Evolutionary conservation across 2,797 vertebrate species (phyloP).

Genomic region (Falco peregrinus): DNA sequence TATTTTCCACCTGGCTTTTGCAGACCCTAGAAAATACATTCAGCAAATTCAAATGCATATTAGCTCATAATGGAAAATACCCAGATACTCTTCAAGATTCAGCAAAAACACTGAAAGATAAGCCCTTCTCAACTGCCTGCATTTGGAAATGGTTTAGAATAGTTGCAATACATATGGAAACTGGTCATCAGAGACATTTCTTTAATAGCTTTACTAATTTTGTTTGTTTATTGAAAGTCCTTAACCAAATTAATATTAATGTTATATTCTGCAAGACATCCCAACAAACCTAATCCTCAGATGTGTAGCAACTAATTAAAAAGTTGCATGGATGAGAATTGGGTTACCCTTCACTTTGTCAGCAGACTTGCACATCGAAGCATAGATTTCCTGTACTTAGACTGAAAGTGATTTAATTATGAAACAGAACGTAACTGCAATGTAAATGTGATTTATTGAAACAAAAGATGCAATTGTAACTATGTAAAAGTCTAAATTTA

Average conservation of each 20-base stretch:
- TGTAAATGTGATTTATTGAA: not conserved
- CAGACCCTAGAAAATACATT: not conserved
- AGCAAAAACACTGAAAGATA: not conserved
- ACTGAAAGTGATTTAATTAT: constrained; percentile 28
- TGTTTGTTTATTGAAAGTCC: constrained; percentile 42
- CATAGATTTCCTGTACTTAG: constrained; percentile 37
- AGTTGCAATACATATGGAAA: not conserved
- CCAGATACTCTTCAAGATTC: not conserved
- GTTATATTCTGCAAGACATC: constrained; percentile 57
- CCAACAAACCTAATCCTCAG: constrained; percentile 56
- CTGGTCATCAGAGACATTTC: constrained; percentile 38
- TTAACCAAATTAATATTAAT: constrained; percentile 65
- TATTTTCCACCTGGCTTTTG: constrained; percentile 2
- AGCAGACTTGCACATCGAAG: constrained; percentile 27
- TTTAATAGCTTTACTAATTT: constrained; percentile 66
- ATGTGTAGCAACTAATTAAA: constrained; percentile 56
- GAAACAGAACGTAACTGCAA: not conserved
- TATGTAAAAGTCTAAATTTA: not conserved
- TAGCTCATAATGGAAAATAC: not conserved
- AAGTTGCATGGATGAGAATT: constrained; percentile 35
- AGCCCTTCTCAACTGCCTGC: not conserved
- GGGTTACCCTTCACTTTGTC: constrained; percentile 48
- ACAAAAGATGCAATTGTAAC: not conserved
- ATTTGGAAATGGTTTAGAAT: not conserved
- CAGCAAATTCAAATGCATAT: constrained; percentile 5